Evolutionary conservation across 2,888 invertebrate genomes (phyloP), one percentile per base, ranked within the genome.

Genomic region (Urechis unicinctus): DNA sequence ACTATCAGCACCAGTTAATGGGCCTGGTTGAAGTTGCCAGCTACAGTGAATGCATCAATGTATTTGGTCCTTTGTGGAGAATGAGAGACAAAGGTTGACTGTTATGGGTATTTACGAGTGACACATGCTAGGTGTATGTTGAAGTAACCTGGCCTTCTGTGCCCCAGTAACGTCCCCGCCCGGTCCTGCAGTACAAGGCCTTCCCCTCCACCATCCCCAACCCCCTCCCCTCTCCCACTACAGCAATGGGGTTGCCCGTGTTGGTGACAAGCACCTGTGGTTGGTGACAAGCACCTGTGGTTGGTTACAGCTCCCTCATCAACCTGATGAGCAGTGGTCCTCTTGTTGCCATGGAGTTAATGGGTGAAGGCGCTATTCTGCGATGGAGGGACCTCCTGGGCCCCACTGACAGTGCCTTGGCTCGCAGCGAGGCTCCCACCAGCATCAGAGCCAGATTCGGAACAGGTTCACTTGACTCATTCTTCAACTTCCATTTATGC

Each of bases 331-430:
- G 84, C 28, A 85, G 85, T 45, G 87, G 87, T 21, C 82, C 86
- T 17, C 81, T 88, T 1, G 79, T 87, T 67, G 88, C 85, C 0
- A 68, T 90, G 68, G 88, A 89, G 75, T 70, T 91, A 52, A 83
- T 89, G 49, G 88, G 88, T 0, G 84, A 85, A 65, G 82, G 87
- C 74, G 86, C 85, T 5, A 80, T 88, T 3, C 69, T 79, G 22
- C 79, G 78, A 49, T 85, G 85, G 82, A 68, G 79, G 21, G 81
- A 84, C 62, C 68, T 84, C 30, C 74, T 87, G 55, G 88, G 88
- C 9, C 59, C 73, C 4, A 70, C 73, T 6, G 77, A 77, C 62
- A 68, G 73, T 22, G 59, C 71, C 1, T 58, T 56, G 29, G 77
- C 75, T 3, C 62, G 73, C 36, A 57, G 62, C 46, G 60, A 67